These are phyloP conservation scores for Calosoma granatense DNA, from an alignment of 1,140 invertebrate genomes.

Conservation along the genomic window DNA sequence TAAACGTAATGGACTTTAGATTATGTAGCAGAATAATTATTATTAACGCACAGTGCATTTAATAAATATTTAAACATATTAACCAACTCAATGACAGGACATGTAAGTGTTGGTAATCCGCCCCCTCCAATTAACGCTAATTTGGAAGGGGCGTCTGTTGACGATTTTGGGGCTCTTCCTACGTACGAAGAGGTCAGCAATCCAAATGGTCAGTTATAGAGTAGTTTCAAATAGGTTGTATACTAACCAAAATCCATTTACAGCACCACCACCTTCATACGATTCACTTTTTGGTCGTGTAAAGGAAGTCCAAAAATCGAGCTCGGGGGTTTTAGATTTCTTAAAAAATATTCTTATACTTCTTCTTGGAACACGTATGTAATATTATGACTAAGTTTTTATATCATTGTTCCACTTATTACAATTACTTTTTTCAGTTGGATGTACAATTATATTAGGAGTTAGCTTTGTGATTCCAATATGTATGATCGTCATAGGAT, in stretches of 20 bases:
- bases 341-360: slow-evolving; percentile 49
- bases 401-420: neutral
- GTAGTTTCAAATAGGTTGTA: slow-evolving; percentile 1
- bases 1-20: neutral
- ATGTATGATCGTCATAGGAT: slow-evolving; percentile 55
- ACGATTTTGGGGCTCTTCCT: slow-evolving; percentile 35
- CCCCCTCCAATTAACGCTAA: neutral
- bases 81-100: neutral
- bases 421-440: slow-evolving; percentile 42
- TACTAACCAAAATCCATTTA: slow-evolving; percentile 15
- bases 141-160: neutral
- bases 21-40: neutral
- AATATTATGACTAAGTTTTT: neutral
- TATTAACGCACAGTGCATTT: neutral
- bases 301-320: slow-evolving; percentile 47
- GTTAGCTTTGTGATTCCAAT: slow-evolving; percentile 52
- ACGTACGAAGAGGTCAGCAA: slow-evolving; percentile 47
- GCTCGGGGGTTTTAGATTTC: slow-evolving; percentile 50
- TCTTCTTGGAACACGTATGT: slow-evolving; percentile 51
- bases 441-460: slow-evolving; percentile 50
- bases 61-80: too few relatives aligned
- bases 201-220: slow-evolving; percentile 39
- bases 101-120: neutral
- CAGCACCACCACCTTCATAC: slow-evolving; percentile 56
- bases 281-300: slow-evolving; percentile 56